Percentiles rank a stretch among this genome's conserved stretches.
Evolutionary conservation across 2,113 vertebrate species (phyloP).

Genomic region (Phyllostomus hastatus): DNA sequence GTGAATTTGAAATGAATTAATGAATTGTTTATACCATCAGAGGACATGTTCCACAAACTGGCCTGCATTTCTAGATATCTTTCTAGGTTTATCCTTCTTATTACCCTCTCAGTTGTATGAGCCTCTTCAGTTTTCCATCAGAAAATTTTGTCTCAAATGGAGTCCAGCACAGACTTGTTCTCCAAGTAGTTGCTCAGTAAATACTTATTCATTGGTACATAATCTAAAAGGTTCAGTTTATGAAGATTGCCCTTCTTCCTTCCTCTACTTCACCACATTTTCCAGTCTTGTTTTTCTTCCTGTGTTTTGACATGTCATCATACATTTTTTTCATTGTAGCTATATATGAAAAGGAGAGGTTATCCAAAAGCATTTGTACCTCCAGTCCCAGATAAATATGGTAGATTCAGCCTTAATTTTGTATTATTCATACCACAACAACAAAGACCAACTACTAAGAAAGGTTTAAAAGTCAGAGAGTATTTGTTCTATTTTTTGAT

Average conservation of each 20-base stretch:
- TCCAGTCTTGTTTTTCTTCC: not conserved
- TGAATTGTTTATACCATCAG: not conserved
- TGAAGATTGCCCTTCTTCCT: not conserved
- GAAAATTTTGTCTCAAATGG: not conserved
- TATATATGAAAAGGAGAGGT: not conserved
- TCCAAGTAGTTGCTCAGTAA: not conserved
- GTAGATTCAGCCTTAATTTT: not conserved
- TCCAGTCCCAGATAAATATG: not conserved
- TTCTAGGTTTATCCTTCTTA: not conserved
- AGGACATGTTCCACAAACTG: not conserved
- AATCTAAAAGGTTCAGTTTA: not conserved
- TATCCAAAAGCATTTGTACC: not conserved
- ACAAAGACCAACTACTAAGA: not conserved
- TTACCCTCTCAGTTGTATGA: not conserved
- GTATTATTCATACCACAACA: not conserved
- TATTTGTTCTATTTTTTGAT: conserved; percentile 15
- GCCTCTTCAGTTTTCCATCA: not conserved
- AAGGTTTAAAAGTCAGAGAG: not conserved
- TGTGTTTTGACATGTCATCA: not conserved
- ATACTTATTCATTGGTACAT: not conserved
- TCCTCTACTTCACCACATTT: not conserved
- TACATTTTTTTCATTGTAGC: not conserved
- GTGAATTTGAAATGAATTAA: conserved; percentile 1
- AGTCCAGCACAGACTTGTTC: not conserved
- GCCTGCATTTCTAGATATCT: not conserved